Conservation (phyloP, 2,113 vertebrate genomes). For the Lycaon pictus region DNA sequence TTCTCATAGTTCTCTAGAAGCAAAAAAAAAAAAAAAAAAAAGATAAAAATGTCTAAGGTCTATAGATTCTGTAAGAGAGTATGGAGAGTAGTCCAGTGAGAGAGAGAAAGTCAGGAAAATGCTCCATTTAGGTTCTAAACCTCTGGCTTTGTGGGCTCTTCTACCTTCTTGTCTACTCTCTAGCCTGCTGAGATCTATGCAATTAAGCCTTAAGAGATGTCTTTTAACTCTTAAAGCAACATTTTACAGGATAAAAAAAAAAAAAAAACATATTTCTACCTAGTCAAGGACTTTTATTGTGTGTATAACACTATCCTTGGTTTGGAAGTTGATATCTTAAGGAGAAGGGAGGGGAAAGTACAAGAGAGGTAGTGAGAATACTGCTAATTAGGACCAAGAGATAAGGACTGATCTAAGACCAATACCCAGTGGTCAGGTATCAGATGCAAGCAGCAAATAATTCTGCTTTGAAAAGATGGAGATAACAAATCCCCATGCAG, state of each 20-base stretch:
- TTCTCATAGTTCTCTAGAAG: conserved; percentile 21
- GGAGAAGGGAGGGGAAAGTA: accelerated
- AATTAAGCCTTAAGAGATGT: background rate
- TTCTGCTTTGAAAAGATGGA: background rate
- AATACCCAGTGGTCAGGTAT: background rate
- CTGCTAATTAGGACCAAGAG: background rate
- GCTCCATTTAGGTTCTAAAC: background rate
- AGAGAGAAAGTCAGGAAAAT: background rate
- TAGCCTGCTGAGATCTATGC: background rate
- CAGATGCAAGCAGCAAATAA: background rate
- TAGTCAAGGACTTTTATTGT: background rate
- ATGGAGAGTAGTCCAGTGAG: background rate
- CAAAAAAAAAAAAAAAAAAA: background rate
- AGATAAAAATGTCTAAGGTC: background rate
- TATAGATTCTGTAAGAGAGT: background rate
- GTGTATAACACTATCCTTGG: background rate
- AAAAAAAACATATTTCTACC: background rate
- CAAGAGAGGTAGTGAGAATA: background rate
- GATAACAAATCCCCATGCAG: background rate
- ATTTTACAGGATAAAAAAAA: background rate
- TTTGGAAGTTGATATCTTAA: background rate
- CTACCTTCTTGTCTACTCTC: background rate
- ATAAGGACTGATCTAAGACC: background rate
- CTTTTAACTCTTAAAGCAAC: background rate
- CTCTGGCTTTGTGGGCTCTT: background rate